Evolutionary conservation across 2,888 invertebrate species (phyloP).

Genomic region (Rhingia campestris): DNA sequence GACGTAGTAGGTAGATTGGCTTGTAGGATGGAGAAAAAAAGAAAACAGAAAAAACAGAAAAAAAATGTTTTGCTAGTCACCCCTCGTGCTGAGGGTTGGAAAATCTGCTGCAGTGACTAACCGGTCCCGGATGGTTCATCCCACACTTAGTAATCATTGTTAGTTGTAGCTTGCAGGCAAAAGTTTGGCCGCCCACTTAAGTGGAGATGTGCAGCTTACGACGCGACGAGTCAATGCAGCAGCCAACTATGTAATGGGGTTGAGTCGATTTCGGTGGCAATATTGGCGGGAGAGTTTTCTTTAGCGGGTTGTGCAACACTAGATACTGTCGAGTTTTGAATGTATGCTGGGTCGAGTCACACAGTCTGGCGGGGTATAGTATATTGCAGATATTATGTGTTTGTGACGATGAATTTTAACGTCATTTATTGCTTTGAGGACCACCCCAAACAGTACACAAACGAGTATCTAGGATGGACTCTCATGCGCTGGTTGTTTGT

Average conservation of each 20-base stretch:
- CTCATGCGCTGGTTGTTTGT: constrained; percentile 51
- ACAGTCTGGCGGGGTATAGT: constrained; percentile 43
- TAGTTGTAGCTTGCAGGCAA: constrained; percentile 60
- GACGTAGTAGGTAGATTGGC: constrained; percentile 10
- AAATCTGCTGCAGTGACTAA: constrained; percentile 69
- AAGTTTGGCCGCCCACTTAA: constrained; percentile 52
- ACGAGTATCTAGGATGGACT: constrained; percentile 19
- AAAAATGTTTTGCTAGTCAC: constrained; percentile 1
- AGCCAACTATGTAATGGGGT: constrained; percentile 35
- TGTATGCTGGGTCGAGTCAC: constrained; percentile 42
- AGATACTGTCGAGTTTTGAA: constrained; percentile 42
- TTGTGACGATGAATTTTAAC: constrained; percentile 68
- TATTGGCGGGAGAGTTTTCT: constrained; percentile 49
- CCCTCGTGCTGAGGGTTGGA: constrained; percentile 46
- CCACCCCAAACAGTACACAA: constrained; percentile 17
- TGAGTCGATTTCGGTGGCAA: constrained; percentile 23
- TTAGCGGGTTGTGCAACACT: constrained; percentile 48
- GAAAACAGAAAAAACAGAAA: constrained; percentile 33
- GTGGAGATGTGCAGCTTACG: constrained; percentile 60
- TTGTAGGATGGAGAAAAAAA: constrained; percentile 20
- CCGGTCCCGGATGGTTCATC: constrained; percentile 30
- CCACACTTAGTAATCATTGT: constrained; percentile 4
- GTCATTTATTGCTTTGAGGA: constrained; percentile 68
- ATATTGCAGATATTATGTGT: constrained; percentile 58
- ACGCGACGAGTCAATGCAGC: constrained; percentile 39